These are phyloP conservation scores for Axea sp. DNA, from an alignment of 2,888 invertebrate species.

Conservation along the genomic window DNA sequence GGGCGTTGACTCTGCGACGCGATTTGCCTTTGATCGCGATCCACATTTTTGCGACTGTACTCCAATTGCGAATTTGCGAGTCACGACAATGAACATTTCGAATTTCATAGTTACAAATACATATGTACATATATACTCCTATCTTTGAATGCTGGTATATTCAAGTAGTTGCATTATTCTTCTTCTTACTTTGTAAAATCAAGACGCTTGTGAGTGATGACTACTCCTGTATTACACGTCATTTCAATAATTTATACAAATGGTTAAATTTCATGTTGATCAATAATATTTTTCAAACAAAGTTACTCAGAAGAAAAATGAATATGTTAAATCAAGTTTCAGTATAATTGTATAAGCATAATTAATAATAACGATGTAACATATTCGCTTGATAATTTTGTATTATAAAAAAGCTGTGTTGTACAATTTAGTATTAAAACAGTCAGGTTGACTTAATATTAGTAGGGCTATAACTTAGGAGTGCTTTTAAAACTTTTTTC, in stretches of 20 bases:
- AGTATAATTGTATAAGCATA: too few relatives aligned
- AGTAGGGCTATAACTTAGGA: conserved; percentile 16
- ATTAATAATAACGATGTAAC: too few relatives aligned
- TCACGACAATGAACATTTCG: conserved; percentile 4
- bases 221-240: background rate
- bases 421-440: too few relatives aligned
- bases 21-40: conserved; percentile 53
- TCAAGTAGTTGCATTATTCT: background rate
- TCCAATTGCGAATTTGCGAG: conserved; percentile 29
- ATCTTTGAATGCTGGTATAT: background rate
- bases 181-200: background rate
- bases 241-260: too few relatives aligned
- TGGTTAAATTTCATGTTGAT: too few relatives aligned
- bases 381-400: too few relatives aligned
- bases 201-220: background rate
- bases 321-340: too few relatives aligned
- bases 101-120: conserved; percentile 1
- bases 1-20: conserved; percentile 75
- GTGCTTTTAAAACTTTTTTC: conserved; percentile 22
- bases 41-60: conserved; percentile 21
- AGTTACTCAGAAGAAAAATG: too few relatives aligned
- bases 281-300: too few relatives aligned
- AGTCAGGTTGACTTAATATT: conserved; percentile 16
- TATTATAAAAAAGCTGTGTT: too few relatives aligned
- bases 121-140: background rate